phyloP scores from a whole-genome alignment of 2,888 invertebrate genomes.

The Malachius bipustulatus region DNA sequence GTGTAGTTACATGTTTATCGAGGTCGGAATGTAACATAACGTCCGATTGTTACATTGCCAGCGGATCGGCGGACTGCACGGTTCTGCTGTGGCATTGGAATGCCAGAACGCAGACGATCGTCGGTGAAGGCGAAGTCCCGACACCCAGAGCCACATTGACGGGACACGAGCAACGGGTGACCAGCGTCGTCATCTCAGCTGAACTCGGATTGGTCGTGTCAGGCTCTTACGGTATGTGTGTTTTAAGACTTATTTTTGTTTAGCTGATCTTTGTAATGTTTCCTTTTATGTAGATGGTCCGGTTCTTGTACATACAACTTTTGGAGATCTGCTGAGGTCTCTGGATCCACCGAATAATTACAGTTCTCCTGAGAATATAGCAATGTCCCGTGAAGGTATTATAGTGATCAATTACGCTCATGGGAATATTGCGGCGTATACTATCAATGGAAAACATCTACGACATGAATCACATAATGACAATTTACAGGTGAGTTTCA shows the following conservation, averaged over 20 bases:
- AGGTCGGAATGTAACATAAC: slow-evolving; percentile 97
- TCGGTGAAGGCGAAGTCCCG: slow-evolving; percentile 92
- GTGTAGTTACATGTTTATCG: slow-evolving; percentile 94
- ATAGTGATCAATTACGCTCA: slow-evolving; percentile 88
- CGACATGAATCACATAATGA: slow-evolving; percentile 88
- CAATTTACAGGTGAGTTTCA: slow-evolving; percentile 68
- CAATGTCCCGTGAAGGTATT: slow-evolving; percentile 92
- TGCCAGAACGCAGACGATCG: slow-evolving; percentile 90
- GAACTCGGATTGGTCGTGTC: slow-evolving; percentile 96
- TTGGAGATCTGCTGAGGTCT: slow-evolving; percentile 91
- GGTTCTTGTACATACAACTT: slow-evolving; percentile 93
- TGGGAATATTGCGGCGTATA: slow-evolving; percentile 87
- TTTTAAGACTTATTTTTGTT: neutral
- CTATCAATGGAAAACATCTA: slow-evolving; percentile 84
- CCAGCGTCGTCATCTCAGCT: slow-evolving; percentile 91
- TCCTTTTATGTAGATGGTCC: no score
- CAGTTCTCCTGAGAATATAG: slow-evolving; percentile 71
- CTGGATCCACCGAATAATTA: slow-evolving; percentile 69
- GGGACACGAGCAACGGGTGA: slow-evolving; percentile 94
- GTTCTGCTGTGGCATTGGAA: slow-evolving; percentile 99
- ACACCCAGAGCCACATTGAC: slow-evolving; percentile 94
- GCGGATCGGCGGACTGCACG: slow-evolving; percentile 96
- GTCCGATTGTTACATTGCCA: slow-evolving; percentile 98
- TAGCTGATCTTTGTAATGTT: no score
- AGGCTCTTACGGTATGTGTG: slow-evolving; percentile 59